Base-by-base conservation (phyloP, 92 coral and sea anemone species). In the Epizoanthus illoricatus region DNA sequence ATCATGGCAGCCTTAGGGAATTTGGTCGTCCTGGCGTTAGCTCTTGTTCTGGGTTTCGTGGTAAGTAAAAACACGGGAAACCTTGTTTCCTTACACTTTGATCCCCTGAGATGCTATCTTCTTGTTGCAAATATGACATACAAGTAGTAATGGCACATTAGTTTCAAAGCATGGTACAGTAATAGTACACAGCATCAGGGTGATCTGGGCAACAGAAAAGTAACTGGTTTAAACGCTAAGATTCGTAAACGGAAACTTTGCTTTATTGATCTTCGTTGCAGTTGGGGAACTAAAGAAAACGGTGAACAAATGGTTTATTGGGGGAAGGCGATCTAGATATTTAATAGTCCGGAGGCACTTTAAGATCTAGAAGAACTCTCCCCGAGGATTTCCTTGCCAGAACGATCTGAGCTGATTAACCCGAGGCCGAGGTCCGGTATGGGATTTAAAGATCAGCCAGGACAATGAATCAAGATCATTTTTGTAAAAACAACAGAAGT, bases 1-100 rank as follows among this genome's bases (percentile, higher is more conserved):
- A 78, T 61, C 11, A 78, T 78, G 82, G 43, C 70, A 41, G 21
- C 61, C 65, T 43, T 63, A 9, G 19, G 71, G 71, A 78, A 78
- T 78, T 16, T 78, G 36, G 60, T 78, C 20, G 64, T 78, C 15
- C 5, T 62, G 71, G 42, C 47, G 16, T 63, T 59, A 13, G 55
- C 36, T n/a, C 43, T 63, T 78, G 40, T 78, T 64, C 7, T 64
- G 39, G 58, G 62, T 56, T 66, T 62, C 17, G 42, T 20, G 71
- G 82, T 78, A 63, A 78, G 82, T 78, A 24, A 62, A 9, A 24
- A 13, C 42, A 4, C 39, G 21, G 33, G 20, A 63, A 19, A 19
- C 15, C 60, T 36, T 9, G 18, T 23, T 19, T 21, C 3, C 49
- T 75, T 20, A 41, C 52, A 76, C 15, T 62, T 78, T 21, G 41